Evolutionary conservation across 2,888 invertebrate species (phyloP), one percentile per base, ranked within the genome.

Genomic region (Lasioglossum zephyrum): DNA sequence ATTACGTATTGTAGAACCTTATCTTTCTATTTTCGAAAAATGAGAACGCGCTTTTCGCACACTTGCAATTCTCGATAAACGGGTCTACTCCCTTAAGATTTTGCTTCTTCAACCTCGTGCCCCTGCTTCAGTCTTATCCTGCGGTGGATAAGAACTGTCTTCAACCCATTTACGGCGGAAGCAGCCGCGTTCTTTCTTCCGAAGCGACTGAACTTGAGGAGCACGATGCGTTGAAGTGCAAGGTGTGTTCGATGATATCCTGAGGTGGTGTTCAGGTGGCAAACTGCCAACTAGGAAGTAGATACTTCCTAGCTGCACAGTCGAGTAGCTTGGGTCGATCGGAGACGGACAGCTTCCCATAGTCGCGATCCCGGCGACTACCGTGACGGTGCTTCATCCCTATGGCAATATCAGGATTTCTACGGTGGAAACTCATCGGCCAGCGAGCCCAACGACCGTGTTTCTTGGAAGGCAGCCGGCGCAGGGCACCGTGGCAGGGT

Each of bases 381-480:
- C 31, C 49, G 73, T 22, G 39, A 49, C 39, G 72, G 13, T 31
- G 49, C 60, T 44, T 36, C 11, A 31, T 73, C 57, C 75, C 70
- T 44, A 41, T 79, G 26, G 39, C 9, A 36, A 49, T 49, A 70
- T 36, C 41, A 22, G 70, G 39, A 47, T 75, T 39, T 80, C 44
- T 49, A 82, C 60, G 49, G 60, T 72, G 69, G 78, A 69, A 78
- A 81, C 72, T 73, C 63, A 75, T 82, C 72, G 70, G 63, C 53
- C 22, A 1, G 60, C 4, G 26, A 36, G 49, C 39, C 39, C 36
- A 60, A 57, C 60, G 78, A 70, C 49, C 66, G 82, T 13, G 66
- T 75, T 90, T 81, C 87, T 81, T 69, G 84, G 82, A 85, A 81
- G 77, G 39, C 57, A 78, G 74, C 44, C 73, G 79, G 77, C 69